Evolutionary conservation across 2,888 invertebrate species (phyloP), one percentile per base, ranked within the genome.

Genomic region (Megaustenia siamemsis): DNA sequence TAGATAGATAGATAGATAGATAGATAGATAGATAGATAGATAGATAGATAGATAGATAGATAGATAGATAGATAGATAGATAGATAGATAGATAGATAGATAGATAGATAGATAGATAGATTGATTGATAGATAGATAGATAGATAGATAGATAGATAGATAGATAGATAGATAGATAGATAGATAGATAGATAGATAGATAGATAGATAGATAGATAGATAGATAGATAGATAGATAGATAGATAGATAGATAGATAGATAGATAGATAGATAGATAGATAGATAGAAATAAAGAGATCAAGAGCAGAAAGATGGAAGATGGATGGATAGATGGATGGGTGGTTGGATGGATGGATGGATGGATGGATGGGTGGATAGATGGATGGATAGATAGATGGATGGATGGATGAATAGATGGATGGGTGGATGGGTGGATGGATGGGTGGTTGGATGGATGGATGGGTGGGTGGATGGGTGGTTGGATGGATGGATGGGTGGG

Each of bases 31-130:
- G 75, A 75, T 49, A 75, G 75, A 75, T 49, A 75, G 75, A 75
- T 49, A 75, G 75, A 75, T 49, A 75, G 75, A 75, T 49, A 75
- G 75, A 75, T 49, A 75, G 75, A 75, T 12, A 75, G 75, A 75
- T 12, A 75, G 75, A 75, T 49, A 75, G 75, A 75, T 75, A 75
- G 75, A 75, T 49, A 75, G 75, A 75, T 75, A 75, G 75, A 75
- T 75, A 49, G 75, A 49, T 53, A 49, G 75, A 49, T 53, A 49
- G 49, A 49, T 53, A 75, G 75, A 49, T 53, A 75, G 75, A 49
- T 53, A 75, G 75, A 49, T 53, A 75, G 75, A 49, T 53, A 75
- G 75, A 49, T 75, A 75, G 53, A 49, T 75, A 75, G 75, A 49
- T 75, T 49, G 75, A 49, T 75, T 49, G 75, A 49, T 75, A 49